phyloP scores from a whole-genome alignment of 2,888 invertebrate genomes.

The Orgyia antiqua region DNA sequence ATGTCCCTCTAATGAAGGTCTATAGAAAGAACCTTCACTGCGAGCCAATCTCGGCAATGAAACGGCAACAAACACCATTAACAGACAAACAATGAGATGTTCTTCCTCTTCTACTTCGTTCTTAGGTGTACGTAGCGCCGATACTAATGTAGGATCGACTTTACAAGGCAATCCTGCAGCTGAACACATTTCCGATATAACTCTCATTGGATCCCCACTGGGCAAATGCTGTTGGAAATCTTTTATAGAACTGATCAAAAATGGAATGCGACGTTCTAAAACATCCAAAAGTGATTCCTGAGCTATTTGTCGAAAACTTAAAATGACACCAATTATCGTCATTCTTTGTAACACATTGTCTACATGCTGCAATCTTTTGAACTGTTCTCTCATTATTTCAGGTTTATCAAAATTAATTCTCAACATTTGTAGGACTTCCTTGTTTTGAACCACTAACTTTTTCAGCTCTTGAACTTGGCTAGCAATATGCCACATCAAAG shows the following conservation, averaged over 20 bases:
- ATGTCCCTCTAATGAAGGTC: constrained; percentile 93
- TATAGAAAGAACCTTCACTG: constrained; percentile 92
- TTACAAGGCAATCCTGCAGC: constrained; percentile 96
- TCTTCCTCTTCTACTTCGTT: constrained; percentile 93
- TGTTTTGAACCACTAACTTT: constrained; percentile 92
- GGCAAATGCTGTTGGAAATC: constrained; percentile 96
- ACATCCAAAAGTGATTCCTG: constrained; percentile 97
- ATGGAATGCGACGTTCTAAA: constrained; percentile 95
- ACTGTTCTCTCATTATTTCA: constrained; percentile 98
- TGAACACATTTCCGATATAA: constrained; percentile 98
- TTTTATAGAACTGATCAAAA: constrained; percentile 94
- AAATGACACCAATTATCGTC: constrained; percentile 98
- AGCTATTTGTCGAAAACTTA: constrained; percentile 95
- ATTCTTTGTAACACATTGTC: constrained; percentile 97
- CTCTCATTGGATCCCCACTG: constrained; percentile 91
- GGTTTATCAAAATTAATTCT: constrained; percentile 99
- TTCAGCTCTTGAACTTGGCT: constrained; percentile 98
- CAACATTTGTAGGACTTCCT: constrained; percentile 92
- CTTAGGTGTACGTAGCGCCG: constrained; percentile 93
- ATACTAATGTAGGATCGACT: constrained; percentile 96
- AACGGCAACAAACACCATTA: constrained; percentile 99
- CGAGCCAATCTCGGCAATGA: constrained; percentile 96
- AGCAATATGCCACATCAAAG: constrained; percentile 98
- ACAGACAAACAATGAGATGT: constrained; percentile 93
- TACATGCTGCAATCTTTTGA: constrained; percentile 91